Evolutionary conservation across 1,140 invertebrate genomes (phyloP).

Genomic region (Papilio dardanus): DNA sequence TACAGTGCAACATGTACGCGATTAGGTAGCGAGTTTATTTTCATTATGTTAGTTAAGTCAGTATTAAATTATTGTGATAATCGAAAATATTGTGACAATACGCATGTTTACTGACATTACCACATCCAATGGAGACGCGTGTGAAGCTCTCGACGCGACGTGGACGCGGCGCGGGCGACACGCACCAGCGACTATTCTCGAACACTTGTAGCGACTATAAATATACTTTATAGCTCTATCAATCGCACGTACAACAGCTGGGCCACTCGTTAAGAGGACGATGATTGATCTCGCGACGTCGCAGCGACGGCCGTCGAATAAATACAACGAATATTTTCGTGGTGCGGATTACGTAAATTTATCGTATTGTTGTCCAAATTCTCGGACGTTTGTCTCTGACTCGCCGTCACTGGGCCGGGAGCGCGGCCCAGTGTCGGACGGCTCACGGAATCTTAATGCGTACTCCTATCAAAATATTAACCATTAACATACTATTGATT

Average conservation of each 20-base stretch:
- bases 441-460: slow-evolving; percentile 25
- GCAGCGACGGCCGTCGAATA: slow-evolving; percentile 45
- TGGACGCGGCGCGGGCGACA: slow-evolving; percentile 48
- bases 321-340: slow-evolving; percentile 44
- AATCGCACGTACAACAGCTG: slow-evolving; percentile 71
- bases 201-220: slow-evolving; percentile 64
- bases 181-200: slow-evolving; percentile 61
- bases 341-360: slow-evolving; percentile 55
- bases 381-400: slow-evolving; percentile 31
- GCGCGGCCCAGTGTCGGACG: slow-evolving; percentile 2
- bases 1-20: not conserved
- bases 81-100: not conserved
- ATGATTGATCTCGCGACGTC: slow-evolving; percentile 70
- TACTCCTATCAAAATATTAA: slow-evolving; percentile 5
- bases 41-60: not conserved
- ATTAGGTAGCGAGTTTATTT: not conserved
- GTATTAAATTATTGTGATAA: not conserved
- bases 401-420: not conserved
- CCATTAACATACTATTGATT: slow-evolving; percentile 20
- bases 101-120: slow-evolving; percentile 20
- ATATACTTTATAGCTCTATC: slow-evolving; percentile 77
- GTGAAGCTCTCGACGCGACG: slow-evolving; percentile 17
- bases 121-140: slow-evolving; percentile 39
- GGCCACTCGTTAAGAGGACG: slow-evolving; percentile 70
- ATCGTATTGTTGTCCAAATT: slow-evolving; percentile 44